These are phyloP conservation scores for Yasuhikotakia modesta DNA, from an alignment of 2,797 vertebrate genomes.

Conservation along the genomic window DNA sequence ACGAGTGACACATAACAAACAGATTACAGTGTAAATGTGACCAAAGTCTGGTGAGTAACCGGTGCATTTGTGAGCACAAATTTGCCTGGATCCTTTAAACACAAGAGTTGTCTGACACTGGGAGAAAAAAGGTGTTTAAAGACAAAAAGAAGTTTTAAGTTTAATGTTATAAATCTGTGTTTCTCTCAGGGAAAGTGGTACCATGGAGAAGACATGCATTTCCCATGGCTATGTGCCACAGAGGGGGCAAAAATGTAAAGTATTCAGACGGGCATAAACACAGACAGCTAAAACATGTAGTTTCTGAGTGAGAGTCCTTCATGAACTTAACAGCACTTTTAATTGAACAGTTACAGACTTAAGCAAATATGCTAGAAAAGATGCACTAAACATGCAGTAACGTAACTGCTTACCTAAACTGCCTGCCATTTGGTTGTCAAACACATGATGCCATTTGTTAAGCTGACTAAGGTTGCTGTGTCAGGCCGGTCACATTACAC, in stretches of 20 bases:
- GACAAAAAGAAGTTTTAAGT: neutral
- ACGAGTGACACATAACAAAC: conserved; percentile 31
- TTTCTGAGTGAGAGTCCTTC: neutral
- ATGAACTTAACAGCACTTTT: neutral
- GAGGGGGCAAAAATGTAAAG: conserved; percentile 49
- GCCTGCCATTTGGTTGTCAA: neutral
- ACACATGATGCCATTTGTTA: neutral
- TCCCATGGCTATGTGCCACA: conserved; percentile 39
- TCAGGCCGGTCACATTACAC: neutral
- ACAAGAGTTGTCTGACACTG: no score
- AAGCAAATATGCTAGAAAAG: neutral
- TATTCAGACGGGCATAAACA: conserved; percentile 49
- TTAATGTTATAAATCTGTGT: neutral
- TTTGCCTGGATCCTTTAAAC: neutral
- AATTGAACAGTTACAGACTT: neutral
- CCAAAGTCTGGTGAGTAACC: conserved; percentile 4
- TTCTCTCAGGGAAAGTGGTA: conserved; percentile 1
- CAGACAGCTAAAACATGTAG: conserved; percentile 22
- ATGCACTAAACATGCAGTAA: no score
- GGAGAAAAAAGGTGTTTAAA: neutral
- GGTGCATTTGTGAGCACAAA: neutral
- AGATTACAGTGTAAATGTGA: conserved; percentile 27
- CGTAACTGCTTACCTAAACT: neutral
- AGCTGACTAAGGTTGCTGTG: neutral
- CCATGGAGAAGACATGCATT: neutral